Evolutionary conservation across 1,140 invertebrate species (phyloP), one percentile per base, ranked within the genome.

Genomic region (Dolichoris vasculosae): DNA sequence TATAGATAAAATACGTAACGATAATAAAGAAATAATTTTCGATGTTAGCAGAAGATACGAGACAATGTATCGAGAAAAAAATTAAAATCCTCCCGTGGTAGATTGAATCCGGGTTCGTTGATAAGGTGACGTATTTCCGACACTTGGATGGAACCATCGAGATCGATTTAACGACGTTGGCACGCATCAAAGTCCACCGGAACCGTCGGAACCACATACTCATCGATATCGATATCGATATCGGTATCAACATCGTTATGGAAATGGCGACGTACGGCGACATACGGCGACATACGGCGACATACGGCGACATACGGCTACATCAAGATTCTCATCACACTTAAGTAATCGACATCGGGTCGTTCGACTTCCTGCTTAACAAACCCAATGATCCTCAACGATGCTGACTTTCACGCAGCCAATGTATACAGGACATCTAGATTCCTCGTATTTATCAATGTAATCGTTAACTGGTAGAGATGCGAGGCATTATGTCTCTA

Each of bases 121-220:
- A 95, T 90, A 94, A 95, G 78, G 90, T 97, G 20, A 97, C 96
- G 43, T 97, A 95, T 90, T 96, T 96, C 91, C 95, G 96, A 75
- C 92, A 96, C 48, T 95, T 95, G 87, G 94, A 96, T 87, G 88
- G 95, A 32, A 95, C 96, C 87, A 94, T 96, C 51, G 95, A 94
- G 88, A 96, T 96, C 88, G 95, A 95, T 84, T 86, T 97, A 23
- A 92, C 92, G 55, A 89, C 92, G 2, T 89, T 92, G 7, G 83
- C 82, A 67, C 51, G 0, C 59, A 79, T 92, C 13, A 91, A 91
- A 84, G 78, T 88, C 46, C 88, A 89, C 15, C 91, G 91, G 35
- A 86, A 88, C 30, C 88, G 94, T 64, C 88, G 94, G 43, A 93
- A 94, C 87, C 94, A 96, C 92, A 94, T 95, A 90, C 94, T 94